phyloP scores from a whole-genome alignment of 2,113 vertebrate species.

The Ia io region DNA sequence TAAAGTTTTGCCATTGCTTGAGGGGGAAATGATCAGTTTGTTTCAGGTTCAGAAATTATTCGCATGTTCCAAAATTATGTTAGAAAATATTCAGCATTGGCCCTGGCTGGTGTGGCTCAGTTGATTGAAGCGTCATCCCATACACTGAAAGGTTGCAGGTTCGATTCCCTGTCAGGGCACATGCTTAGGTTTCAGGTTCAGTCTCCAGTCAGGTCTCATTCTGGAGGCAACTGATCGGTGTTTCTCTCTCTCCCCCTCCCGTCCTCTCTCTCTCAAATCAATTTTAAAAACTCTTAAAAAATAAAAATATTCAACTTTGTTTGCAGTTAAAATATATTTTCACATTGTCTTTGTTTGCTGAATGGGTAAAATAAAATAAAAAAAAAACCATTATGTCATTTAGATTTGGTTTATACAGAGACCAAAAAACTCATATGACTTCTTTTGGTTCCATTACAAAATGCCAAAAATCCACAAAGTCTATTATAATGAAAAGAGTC shows the following conservation, averaged over 20 bases:
- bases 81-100: not conserved
- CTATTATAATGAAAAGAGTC: not conserved
- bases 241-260: not conserved
- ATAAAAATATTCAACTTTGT: not conserved
- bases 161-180: not conserved
- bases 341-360: not conserved
- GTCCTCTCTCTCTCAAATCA: not conserved
- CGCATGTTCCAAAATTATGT: not conserved
- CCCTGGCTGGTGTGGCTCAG: not conserved
- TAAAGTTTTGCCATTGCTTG: constrained; percentile 98
- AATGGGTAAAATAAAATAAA: not conserved
- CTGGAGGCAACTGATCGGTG: not conserved
- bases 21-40: constrained; percentile 83
- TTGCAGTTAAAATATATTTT: not conserved
- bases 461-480: not conserved
- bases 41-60: constrained; percentile 9
- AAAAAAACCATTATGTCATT: not conserved
- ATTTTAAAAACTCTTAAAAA: not conserved
- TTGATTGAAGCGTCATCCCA: not conserved
- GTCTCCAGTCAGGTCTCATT: not conserved
- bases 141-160: not conserved
- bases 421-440: not conserved
- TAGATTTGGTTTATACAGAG: not conserved
- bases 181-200: not conserved
- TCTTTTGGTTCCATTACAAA: not conserved